These are phyloP conservation scores for Rhinichthys klamathensis DNA, from an alignment of 2,113 vertebrate species.

Conservation along the genomic window DNA sequence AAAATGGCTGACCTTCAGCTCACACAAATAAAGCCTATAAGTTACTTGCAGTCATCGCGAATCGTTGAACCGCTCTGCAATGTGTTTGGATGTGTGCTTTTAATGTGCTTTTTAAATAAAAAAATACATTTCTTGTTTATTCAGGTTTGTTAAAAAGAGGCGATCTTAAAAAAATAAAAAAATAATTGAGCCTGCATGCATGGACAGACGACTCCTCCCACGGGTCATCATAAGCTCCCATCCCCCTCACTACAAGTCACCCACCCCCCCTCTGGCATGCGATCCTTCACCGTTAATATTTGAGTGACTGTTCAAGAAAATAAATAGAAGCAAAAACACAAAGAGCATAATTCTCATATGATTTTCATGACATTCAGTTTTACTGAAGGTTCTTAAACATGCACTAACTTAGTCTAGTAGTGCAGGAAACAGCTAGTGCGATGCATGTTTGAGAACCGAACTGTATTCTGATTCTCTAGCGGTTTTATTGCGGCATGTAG, in stretches of 20 bases:
- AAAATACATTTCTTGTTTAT: not conserved
- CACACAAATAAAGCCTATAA: not conserved
- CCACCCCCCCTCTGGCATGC: slow-evolving; percentile 49
- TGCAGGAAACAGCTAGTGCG: no score
- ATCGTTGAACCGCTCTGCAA: no score
- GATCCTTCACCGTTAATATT: not conserved
- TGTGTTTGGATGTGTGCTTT: not conserved
- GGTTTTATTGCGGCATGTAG: no score
- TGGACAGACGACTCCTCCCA: slow-evolving; percentile 62
- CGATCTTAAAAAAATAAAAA: not conserved
- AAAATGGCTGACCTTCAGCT: slow-evolving; percentile 75
- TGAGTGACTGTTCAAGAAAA: not conserved
- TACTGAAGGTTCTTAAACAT: not conserved
- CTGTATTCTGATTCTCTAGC: no score
- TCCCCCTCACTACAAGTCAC: slow-evolving; percentile 38
- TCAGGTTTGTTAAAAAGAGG: not conserved
- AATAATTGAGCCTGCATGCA: slow-evolving; percentile 5
- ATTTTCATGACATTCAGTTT: not conserved
- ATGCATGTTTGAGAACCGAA: no score
- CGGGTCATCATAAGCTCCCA: slow-evolving; percentile 7
- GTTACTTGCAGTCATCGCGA: not conserved
- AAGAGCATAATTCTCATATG: not conserved
- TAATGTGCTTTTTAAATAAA: not conserved
- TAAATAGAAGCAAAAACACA: not conserved
- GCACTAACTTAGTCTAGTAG: not conserved